These are phyloP conservation scores for Clavelina lepadiformis DNA, from an alignment of 23 tunicate species.

Conservation along the genomic window DNA sequence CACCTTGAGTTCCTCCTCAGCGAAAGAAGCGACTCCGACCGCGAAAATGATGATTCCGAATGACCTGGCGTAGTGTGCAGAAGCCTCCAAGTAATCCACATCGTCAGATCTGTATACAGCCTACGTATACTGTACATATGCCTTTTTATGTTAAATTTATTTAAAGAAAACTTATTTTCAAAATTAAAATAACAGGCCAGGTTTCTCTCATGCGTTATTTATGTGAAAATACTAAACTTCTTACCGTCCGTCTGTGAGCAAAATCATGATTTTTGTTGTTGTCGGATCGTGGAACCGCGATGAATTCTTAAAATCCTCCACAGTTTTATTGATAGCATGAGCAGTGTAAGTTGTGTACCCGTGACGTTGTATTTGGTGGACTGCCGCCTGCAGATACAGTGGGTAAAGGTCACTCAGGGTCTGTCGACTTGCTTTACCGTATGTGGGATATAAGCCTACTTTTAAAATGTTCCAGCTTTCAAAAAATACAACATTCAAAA, in stretches of 20 bases:
- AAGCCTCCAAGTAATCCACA: background rate
- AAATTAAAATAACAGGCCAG: background rate
- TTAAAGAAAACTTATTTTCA: background rate
- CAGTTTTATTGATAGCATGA: constrained; percentile 52
- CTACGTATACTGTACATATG: background rate
- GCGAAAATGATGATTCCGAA: constrained; percentile 37
- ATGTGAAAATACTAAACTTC: background rate
- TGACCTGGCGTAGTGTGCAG: constrained; percentile 22
- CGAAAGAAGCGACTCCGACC: constrained; percentile 33
- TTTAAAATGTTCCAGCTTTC: too few relatives aligned
- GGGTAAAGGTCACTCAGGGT: too few relatives aligned
- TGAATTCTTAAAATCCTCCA: constrained; percentile 39
- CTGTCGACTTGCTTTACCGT: too few relatives aligned
- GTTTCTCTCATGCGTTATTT: background rate
- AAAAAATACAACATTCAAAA: too few relatives aligned
- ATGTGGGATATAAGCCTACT: too few relatives aligned
- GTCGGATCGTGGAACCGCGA: constrained; percentile 24
- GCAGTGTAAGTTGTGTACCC: constrained; percentile 55
- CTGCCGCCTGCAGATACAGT: constrained; percentile 28
- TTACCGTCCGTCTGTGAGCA: constrained; percentile 72
- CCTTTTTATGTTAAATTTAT: background rate
- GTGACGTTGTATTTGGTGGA: constrained; percentile 19
- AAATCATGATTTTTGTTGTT: constrained; percentile 40
- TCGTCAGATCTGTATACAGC: constrained; percentile 23
- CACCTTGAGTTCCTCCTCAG: constrained; percentile 26